These are phyloP conservation scores for Zelleria hepariella DNA, from an alignment of 2,888 invertebrate species.

Conservation along the genomic window DNA sequence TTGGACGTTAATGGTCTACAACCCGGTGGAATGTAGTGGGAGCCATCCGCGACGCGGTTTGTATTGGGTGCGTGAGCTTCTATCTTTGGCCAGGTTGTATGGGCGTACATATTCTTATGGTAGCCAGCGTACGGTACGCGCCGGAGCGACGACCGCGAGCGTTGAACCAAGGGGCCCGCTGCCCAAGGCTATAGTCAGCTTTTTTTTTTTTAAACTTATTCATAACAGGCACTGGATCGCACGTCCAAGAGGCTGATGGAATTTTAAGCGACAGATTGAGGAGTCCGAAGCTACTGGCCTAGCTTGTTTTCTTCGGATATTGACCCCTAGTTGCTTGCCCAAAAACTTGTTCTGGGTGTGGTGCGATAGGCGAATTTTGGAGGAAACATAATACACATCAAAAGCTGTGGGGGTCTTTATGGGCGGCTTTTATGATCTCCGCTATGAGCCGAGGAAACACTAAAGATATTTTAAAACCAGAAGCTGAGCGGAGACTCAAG, in stretches of 20 bases:
- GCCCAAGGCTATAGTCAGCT: conserved; percentile 36
- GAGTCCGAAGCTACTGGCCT: background rate
- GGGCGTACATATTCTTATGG: conserved; percentile 59
- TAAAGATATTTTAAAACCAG: background rate
- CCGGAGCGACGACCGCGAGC: conserved; percentile 55
- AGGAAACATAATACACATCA: background rate
- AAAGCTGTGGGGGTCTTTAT: background rate
- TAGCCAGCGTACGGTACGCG: conserved; percentile 53
- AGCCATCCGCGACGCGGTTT: conserved; percentile 37
- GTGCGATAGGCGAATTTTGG: background rate
- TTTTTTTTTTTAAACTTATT: conserved; percentile 37
- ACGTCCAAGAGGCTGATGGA: background rate
- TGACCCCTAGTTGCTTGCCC: background rate
- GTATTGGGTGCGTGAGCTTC: conserved; percentile 28
- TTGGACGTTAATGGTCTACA: conserved; percentile 36
- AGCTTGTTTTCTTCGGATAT: background rate
- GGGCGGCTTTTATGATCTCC: background rate
- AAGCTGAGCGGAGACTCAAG: background rate
- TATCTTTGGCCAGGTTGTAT: conserved; percentile 45
- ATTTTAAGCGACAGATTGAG: conserved; percentile 2
- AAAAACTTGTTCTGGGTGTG: background rate
- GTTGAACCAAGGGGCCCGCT: conserved; percentile 56
- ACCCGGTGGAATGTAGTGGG: conserved; percentile 36
- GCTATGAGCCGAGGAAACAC: background rate
- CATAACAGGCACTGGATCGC: conserved; percentile 11